phyloP scores from a whole-genome alignment of 2,797 vertebrate genomes.

The Eleutherodactylus coqui region DNA sequence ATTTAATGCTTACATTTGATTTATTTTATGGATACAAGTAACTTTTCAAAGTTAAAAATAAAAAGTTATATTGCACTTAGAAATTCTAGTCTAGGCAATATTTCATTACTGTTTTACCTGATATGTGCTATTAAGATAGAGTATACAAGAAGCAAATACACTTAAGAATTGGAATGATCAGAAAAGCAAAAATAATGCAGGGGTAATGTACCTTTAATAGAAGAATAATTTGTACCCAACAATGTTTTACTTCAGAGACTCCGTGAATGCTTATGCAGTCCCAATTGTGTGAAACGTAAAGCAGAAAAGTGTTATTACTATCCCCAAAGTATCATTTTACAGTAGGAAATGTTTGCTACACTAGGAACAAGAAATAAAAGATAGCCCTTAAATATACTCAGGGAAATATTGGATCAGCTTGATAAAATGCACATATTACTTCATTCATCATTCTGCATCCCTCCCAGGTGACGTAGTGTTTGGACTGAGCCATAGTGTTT shows the following conservation, averaged over 20 bases:
- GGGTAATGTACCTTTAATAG: conserved; percentile 43
- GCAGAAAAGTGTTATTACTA: conserved; percentile 6
- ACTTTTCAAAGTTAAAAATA: conserved; percentile 16
- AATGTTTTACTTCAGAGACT: conserved; percentile 49
- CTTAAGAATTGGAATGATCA: neutral
- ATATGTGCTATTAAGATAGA: neutral
- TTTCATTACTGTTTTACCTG: neutral
- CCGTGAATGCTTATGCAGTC: conserved; percentile 19
- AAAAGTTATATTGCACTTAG: conserved; percentile 11
- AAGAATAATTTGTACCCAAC: conserved; percentile 36
- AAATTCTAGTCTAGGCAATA: neutral
- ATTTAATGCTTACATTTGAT: conserved; percentile 40
- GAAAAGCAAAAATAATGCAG: conserved; percentile 7
- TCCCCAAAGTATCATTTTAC: conserved; percentile 37
- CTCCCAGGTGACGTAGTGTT: neutral
- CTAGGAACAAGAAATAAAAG: conserved; percentile 33
- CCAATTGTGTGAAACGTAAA: conserved; percentile 51
- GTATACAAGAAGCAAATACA: neutral
- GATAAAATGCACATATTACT: conserved; percentile 24
- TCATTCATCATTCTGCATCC: neutral
- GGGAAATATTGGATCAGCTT: conserved; percentile 2
- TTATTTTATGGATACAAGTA: conserved; percentile 21
- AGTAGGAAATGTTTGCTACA: conserved; percentile 35
- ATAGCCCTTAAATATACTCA: conserved; percentile 19
- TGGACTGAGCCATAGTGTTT: conserved; percentile 9